Percentiles rank a stretch among this genome's conserved stretches.
phyloP scores from a whole-genome alignment of 2,113 vertebrate species.

The Camelus dromedarius region DNA sequence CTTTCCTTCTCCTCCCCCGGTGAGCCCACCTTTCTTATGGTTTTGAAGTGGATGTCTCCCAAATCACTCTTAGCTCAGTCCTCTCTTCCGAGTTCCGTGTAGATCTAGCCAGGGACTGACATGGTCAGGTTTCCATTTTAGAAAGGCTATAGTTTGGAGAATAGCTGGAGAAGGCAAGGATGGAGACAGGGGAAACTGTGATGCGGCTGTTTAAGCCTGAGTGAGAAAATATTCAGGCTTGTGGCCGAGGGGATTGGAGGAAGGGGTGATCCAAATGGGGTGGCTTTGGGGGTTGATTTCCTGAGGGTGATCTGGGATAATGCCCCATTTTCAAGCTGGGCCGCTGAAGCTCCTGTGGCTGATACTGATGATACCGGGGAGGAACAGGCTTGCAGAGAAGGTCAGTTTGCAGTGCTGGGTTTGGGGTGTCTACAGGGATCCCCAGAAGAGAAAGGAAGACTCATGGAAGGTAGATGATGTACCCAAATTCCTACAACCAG shows the following conservation, averaged over 20 bases:
- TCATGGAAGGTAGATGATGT: not conserved
- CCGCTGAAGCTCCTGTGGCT: not conserved
- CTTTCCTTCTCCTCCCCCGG: too few relatives aligned
- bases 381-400: not conserved
- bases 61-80: not conserved
- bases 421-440: not conserved
- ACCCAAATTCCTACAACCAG: not conserved
- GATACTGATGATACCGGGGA: not conserved
- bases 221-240: not conserved
- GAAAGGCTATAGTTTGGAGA: not conserved
- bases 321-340: not conserved
- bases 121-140: not conserved
- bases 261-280: not conserved
- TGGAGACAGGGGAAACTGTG: fast-evolving
- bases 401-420: not conserved
- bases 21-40: not conserved
- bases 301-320: not conserved
- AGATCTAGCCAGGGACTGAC: not conserved
- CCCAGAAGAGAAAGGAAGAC: not conserved
- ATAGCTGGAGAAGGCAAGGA: not conserved
- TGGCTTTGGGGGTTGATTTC: not conserved
- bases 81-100: not conserved
- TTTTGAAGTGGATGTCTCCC: not conserved
- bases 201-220: not conserved
- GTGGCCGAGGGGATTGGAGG: too few relatives aligned